These are phyloP conservation scores for Steromphala cineraria DNA, from an alignment of 2,888 invertebrate genomes.

Conservation along the genomic window DNA sequence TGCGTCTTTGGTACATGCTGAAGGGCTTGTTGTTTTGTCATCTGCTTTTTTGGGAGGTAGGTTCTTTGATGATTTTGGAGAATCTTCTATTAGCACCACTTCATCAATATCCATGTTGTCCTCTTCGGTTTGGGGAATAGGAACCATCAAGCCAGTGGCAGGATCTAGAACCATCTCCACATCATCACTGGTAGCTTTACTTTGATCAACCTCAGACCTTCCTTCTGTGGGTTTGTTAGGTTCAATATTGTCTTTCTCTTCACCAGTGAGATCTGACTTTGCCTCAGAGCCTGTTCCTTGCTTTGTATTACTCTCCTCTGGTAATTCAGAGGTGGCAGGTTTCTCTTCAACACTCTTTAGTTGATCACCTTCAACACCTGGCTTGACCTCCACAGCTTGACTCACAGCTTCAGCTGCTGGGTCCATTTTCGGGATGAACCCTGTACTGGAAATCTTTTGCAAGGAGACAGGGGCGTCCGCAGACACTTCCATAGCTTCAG, in stretches of 20 bases:
- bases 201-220: neutral
- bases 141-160: conserved; percentile 7
- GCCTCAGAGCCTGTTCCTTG: neutral
- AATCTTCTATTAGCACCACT: neutral
- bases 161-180: neutral
- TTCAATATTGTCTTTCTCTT: too few species aligned
- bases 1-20: neutral
- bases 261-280: too few species aligned
- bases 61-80: neutral
- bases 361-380: neutral
- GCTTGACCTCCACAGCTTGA: neutral
- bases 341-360: neutral
- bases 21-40: neutral
- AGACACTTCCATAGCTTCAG: neutral
- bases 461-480: neutral
- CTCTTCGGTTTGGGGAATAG: neutral
- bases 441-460: neutral
- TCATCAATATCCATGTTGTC: conserved; percentile 11
- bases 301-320: too few species aligned
- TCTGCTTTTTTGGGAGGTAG: neutral
- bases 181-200: neutral
- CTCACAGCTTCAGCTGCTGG: neutral
- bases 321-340: neutral
- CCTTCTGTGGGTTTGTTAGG: neutral
- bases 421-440: neutral